Conservation (phyloP, 2,888 invertebrate species). For the Phymatocera aterrima region DNA sequence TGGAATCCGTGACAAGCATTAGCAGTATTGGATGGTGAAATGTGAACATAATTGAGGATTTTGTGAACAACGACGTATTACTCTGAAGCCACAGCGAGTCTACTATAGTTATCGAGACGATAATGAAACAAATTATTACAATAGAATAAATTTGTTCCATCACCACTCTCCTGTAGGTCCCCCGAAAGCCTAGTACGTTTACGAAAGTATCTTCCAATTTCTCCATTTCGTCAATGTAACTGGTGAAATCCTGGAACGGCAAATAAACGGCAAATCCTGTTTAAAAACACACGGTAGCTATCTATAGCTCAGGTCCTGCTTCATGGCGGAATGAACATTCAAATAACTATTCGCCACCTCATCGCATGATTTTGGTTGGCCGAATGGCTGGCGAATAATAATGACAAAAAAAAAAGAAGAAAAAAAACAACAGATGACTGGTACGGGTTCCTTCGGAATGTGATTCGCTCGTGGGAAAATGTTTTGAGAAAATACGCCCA, state of each 20-base stretch:
- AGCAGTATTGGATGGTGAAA: constrained; percentile 30
- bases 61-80: background rate
- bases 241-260: background rate
- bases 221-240: background rate
- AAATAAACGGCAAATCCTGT: background rate
- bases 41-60: constrained; percentile 11
- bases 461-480: no score
- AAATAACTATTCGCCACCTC: no score
- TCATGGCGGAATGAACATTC: no score
- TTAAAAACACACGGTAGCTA: background rate
- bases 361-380: no score
- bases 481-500: no score
- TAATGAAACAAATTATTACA: background rate
- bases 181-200: background rate
- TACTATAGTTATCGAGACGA: background rate
- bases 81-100: background rate
- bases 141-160: background rate
- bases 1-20: constrained; percentile 19
- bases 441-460: no score
- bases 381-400: background rate
- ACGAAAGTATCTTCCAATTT: background rate
- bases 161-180: background rate
- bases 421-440: no score
- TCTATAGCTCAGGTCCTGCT: background rate
- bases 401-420: background rate